A percentile compares a stretch with the other conserved stretches of the same genome.
These are phyloP conservation scores for Troglohyphantes excavatus DNA, from an alignment of 2,888 invertebrate genomes.

Conservation along the genomic window DNA sequence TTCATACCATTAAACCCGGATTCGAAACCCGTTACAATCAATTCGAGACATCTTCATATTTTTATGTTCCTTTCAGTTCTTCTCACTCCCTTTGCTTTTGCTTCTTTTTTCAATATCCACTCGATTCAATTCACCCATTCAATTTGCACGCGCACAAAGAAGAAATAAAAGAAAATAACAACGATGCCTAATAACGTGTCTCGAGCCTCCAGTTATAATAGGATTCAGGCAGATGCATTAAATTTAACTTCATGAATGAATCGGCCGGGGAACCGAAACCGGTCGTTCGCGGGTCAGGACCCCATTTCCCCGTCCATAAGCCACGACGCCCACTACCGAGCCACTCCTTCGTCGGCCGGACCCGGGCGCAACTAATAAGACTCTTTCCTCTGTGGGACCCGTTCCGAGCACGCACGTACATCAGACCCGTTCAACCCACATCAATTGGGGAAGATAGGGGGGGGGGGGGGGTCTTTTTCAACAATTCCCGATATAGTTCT, in stretches of 20 bases:
- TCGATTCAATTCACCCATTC: background rate
- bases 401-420: background rate
- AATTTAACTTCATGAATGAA: constrained; percentile 50
- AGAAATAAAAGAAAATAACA: constrained; percentile 3
- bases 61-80: background rate
- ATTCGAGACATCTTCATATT: background rate
- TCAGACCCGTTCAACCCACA: constrained; percentile 54
- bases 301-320: constrained; percentile 76
- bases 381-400: constrained; percentile 27
- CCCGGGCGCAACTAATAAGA: constrained; percentile 48
- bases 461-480: background rate
- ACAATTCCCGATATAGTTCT: constrained; percentile 32
- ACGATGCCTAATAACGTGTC: background rate
- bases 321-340: constrained; percentile 70
- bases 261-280: constrained; percentile 49
- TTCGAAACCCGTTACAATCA: background rate
- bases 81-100: too few species aligned
- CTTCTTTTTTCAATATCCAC: too few species aligned
- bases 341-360: constrained; percentile 55
- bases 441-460: constrained; percentile 57
- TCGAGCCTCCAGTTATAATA: constrained; percentile 12
- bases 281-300: constrained; percentile 72
- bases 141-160: constrained; percentile 7
- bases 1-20: background rate
- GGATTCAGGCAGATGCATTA: constrained; percentile 43